Evolutionary conservation across 2,888 invertebrate species (phyloP).

Genomic region (Odontocerum albicorne): DNA sequence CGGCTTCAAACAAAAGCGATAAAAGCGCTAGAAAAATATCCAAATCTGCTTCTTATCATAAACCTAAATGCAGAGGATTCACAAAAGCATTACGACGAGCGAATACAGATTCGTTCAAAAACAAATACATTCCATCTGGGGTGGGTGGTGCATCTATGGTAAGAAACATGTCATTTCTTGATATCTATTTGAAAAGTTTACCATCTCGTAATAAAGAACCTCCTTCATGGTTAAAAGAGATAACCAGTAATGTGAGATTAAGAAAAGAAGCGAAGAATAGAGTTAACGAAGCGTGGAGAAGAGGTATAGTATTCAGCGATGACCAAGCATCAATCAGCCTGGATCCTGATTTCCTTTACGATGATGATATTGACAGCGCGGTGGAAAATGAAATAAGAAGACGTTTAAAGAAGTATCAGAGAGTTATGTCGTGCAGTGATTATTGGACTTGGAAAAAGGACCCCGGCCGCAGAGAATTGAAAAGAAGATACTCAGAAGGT

Average conservation of each 20-base stretch:
- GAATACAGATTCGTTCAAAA: constrained; percentile 30
- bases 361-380: constrained; percentile 40
- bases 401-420: constrained; percentile 55
- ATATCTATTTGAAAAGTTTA: constrained; percentile 58
- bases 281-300: constrained; percentile 30
- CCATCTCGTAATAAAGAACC: constrained; percentile 48
- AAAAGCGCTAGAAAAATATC: constrained; percentile 13
- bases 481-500: constrained; percentile 33
- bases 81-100: constrained; percentile 21
- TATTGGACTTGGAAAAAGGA: constrained; percentile 40
- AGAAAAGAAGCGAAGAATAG: constrained; percentile 26
- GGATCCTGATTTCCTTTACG: constrained; percentile 21
- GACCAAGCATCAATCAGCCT: constrained; percentile 20
- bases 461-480: constrained; percentile 18
- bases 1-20: background rate
- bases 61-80: constrained; percentile 22
- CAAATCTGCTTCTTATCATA: constrained; percentile 32
- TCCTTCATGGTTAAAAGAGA: constrained; percentile 48
- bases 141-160: constrained; percentile 1
- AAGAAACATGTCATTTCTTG: constrained; percentile 52
- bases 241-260: constrained; percentile 24
- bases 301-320: constrained; percentile 31
- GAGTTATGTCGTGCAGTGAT: constrained; percentile 54
- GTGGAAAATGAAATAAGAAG: constrained; percentile 52
- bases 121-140: constrained; percentile 12